Evolutionary conservation across 1,140 invertebrate genomes (phyloP).

Genomic region (Leptopilina boulardi): DNA sequence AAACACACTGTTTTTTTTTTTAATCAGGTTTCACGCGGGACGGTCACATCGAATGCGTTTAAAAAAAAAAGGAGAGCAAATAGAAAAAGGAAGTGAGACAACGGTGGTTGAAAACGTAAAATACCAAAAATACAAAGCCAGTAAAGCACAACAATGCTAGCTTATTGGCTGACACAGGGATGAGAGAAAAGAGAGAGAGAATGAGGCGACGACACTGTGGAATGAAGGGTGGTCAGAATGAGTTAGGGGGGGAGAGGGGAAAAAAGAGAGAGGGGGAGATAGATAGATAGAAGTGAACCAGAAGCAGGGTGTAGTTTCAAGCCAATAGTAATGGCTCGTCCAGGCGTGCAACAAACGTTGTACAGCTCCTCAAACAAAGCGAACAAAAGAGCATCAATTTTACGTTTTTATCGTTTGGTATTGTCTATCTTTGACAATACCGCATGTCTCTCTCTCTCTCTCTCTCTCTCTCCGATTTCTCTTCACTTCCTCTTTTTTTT

Average conservation of each 20-base stretch:
- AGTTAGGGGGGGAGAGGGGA: conserved; percentile 36
- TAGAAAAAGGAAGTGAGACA: background rate
- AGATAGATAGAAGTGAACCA: conserved; percentile 36
- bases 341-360: conserved; percentile 71
- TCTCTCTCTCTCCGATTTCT: too few relatives aligned
- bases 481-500: conserved; percentile 22
- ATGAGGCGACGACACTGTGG: conserved; percentile 8
- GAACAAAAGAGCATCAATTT: conserved; percentile 76
- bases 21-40: background rate
- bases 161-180: conserved; percentile 49
- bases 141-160: conserved; percentile 54
- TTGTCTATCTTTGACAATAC: conserved; percentile 74
- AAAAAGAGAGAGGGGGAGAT: conserved; percentile 38
- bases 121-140: conserved; percentile 60
- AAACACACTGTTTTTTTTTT: background rate
- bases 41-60: background rate
- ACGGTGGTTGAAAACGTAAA: conserved; percentile 42
- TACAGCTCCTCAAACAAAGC: conserved; percentile 72
- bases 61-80: background rate
- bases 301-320: conserved; percentile 38
- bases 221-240: conserved; percentile 34
- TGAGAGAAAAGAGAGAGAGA: conserved; percentile 8
- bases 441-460: conserved; percentile 43
- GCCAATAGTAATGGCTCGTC: conserved; percentile 70
- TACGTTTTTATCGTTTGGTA: conserved; percentile 74